Evolutionary conservation across 2,888 invertebrate genomes (phyloP), one percentile per base, ranked within the genome.

Genomic region (Pristionchus maxplancki): DNA sequence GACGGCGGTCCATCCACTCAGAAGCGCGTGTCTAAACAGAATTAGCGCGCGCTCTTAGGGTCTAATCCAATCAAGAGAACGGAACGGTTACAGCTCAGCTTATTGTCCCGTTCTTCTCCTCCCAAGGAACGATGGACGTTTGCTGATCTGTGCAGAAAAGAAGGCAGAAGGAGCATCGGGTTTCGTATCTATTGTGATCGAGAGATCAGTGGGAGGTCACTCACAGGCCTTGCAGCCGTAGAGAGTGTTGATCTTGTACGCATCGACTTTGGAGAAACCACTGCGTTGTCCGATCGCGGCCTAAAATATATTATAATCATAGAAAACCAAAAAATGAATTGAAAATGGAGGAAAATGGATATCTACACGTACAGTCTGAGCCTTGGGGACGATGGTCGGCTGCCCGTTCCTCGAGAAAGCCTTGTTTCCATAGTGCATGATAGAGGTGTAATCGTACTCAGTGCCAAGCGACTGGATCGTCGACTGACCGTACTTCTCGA

Each of bases 361-460:
- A 28, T 34, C 2, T 0, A 40, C 20, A 40, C 88, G 6, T 24
- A 88, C 81, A 28, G 62, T 58, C 31, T 90, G 74, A 82, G 92
- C 90, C 86, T 93, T 93, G 6, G 94, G 94, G 48, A 93, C 90
- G 90, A 94, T 94, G 13, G 94, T 94, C 44, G 94, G 94, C 89
- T 92, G 91, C 1, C 94, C 94, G 74, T 94, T 94, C 88, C 92
- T 90, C 15, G 92, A 93, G 89, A 94, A 94, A 0, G 94, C 94
- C 88, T 91, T 93, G 20, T 92, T 90, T 62, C 94, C 94, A 83
- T 94, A 94, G 90, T 94, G 94, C 93, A 94, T 94, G 88, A 94
- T 94, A 28, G 93, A 93, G 31, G 91, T 90, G 90, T 93, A 94
- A 89, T 94, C 94, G 89, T 94, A 94, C 24, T 91, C 90, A 13